Percentiles rank a stretch among this genome's conserved stretches.
phyloP scores from a whole-genome alignment of 2,888 invertebrate genomes.

The Pristionchus fissidentatus region DNA sequence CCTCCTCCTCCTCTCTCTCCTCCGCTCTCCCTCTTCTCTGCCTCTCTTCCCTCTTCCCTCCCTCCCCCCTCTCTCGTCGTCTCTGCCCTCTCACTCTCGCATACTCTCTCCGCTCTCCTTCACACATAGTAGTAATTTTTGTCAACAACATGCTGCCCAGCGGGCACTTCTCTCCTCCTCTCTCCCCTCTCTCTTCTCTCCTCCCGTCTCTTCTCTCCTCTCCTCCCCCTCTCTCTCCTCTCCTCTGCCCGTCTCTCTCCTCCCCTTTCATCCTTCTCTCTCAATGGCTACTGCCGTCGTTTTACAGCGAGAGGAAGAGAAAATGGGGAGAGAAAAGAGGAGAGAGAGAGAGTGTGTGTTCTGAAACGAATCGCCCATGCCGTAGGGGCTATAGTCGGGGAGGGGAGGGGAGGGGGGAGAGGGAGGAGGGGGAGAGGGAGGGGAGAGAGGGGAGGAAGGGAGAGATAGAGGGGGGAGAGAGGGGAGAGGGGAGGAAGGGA shows the following conservation, averaged over 20 bases:
- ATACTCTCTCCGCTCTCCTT: neutral
- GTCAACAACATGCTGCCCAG: slow-evolving; percentile 33
- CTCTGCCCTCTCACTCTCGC: neutral
- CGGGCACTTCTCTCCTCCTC: neutral
- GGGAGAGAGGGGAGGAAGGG: too few relatives aligned
- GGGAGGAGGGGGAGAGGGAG: too few relatives aligned
- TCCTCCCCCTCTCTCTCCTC: slow-evolving; percentile 1
- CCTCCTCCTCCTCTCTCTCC: neutral
- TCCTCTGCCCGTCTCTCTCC: neutral
- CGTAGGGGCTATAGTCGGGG: too few relatives aligned
- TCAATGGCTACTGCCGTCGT: neutral
- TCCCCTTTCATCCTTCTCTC: neutral
- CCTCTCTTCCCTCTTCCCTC: neutral
- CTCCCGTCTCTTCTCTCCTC: neutral
- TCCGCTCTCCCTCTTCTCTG: neutral
- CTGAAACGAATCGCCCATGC: too few relatives aligned
- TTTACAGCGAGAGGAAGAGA: neutral
- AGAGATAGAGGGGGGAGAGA: slow-evolving; percentile 4
- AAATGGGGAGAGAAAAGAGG: too few relatives aligned
- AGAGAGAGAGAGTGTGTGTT: neutral
- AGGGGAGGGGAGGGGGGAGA: too few relatives aligned
- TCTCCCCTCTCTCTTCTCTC: slow-evolving; percentile 4
- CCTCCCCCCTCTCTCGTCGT: neutral
- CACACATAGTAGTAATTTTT: slow-evolving; percentile 36
- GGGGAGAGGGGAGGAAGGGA: neutral